phyloP scores from a whole-genome alignment of 2,888 invertebrate species.

The Rhagonycha lutea region DNA sequence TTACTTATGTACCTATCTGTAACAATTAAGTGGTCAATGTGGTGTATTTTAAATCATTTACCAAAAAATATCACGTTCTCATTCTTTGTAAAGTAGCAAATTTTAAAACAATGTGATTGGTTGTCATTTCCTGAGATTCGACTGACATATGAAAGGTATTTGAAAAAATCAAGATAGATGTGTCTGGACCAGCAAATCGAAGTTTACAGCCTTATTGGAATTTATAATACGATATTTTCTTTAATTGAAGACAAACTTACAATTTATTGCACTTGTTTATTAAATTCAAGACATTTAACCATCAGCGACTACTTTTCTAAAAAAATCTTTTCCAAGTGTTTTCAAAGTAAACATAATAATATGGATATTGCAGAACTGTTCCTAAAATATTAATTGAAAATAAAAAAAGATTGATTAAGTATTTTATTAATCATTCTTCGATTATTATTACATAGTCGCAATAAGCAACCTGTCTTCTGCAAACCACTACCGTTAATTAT shows the following conservation, averaged over 20 bases:
- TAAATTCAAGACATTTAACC: slow-evolving; percentile 5
- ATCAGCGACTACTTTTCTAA: not conserved
- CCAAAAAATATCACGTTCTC: not conserved
- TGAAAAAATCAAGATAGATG: slow-evolving; percentile 32
- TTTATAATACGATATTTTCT: slow-evolving; percentile 32
- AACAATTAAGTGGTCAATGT: not conserved
- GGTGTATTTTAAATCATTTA: not conserved
- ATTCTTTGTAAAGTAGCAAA: slow-evolving; percentile 8
- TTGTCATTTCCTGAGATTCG: slow-evolving; percentile 21
- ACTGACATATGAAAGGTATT: slow-evolving; percentile 18
- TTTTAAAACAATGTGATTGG: slow-evolving; percentile 17
- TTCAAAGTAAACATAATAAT: not conserved
- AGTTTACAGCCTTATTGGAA: slow-evolving; percentile 32
- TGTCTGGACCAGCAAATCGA: slow-evolving; percentile 31
- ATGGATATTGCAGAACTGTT: not conserved
- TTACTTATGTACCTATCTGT: not conserved
- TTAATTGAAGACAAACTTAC: slow-evolving; percentile 16
- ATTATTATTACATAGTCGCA: not conserved
- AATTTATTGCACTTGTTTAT: slow-evolving; percentile 14
- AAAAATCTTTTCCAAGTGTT: not conserved
- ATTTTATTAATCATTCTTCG: not conserved
- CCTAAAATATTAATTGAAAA: not conserved
- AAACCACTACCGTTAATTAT: not conserved
- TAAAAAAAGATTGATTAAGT: not conserved
- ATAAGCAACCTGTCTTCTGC: not conserved